phyloP scores from a whole-genome alignment of 1,140 invertebrate genomes.

The Drosophila burlai region DNA sequence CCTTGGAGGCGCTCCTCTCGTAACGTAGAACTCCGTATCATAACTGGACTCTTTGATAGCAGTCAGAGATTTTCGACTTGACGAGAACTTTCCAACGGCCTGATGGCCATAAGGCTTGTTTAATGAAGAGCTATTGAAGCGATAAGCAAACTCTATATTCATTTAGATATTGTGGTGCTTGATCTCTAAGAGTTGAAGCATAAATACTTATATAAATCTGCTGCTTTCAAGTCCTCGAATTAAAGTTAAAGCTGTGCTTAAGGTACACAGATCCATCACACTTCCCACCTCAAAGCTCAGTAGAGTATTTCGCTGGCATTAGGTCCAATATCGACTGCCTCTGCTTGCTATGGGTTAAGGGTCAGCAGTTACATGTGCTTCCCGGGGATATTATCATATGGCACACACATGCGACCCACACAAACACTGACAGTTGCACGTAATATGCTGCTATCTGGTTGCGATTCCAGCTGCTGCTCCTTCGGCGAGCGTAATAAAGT shows the following conservation, averaged over 20 bases:
- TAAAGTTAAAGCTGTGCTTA: neutral
- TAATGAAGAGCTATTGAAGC: neutral
- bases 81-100: slow-evolving; percentile 1
- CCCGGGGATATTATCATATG: slow-evolving; percentile 50
- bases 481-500: slow-evolving; percentile 47
- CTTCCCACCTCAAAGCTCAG: no score
- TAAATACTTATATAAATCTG: no score
- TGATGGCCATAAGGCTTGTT: neutral
- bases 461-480: slow-evolving; percentile 35
- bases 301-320: slow-evolving; percentile 27
- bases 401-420: slow-evolving; percentile 8
- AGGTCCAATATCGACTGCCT: neutral
- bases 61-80: slow-evolving; percentile 62
- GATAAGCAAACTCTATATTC: neutral
- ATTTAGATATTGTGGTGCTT: neutral
- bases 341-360: slow-evolving; percentile 14
- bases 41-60: slow-evolving; percentile 73
- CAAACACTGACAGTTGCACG: slow-evolving; percentile 8
- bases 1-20: slow-evolving; percentile 57
- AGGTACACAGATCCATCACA: neutral
- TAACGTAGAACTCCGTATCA: slow-evolving; percentile 66
- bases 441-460: slow-evolving; percentile 56
- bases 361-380: slow-evolving; percentile 29
- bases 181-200: no score
- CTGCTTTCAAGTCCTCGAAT: neutral